These are phyloP conservation scores for Buteo buteo DNA, from an alignment of 2,113 vertebrate species.

Conservation along the genomic window DNA sequence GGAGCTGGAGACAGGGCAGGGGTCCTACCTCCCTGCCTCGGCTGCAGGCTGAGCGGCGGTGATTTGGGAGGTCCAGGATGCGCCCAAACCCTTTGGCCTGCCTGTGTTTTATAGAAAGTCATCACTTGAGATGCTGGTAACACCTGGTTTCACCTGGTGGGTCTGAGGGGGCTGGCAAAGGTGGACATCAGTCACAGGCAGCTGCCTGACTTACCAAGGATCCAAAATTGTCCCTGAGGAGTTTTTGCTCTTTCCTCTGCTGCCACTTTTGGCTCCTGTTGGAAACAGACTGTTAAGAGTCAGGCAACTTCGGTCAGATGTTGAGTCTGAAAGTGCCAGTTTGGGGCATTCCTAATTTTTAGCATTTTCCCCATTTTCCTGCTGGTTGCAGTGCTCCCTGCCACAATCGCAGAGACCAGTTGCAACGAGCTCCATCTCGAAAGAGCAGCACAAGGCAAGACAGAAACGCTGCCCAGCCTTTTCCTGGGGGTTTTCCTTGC, in stretches of 20 bases:
- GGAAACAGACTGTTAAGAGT: not conserved
- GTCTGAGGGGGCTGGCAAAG: not conserved
- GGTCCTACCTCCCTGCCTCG: not conserved
- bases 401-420: not conserved
- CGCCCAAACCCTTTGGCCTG: not conserved
- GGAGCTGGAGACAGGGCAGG: not conserved
- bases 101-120: not conserved
- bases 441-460: not conserved
- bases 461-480: not conserved
- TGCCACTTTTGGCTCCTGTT: not conserved
- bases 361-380: not conserved
- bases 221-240: not conserved
- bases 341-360: not conserved
- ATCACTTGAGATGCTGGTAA: not conserved
- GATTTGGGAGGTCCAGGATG: not conserved
- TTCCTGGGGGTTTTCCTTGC: not conserved
- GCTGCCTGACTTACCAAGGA: not conserved
- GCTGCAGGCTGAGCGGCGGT: accelerated
- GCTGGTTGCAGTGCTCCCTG: no score
- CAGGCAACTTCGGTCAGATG: accelerated
- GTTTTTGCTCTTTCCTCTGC: not conserved
- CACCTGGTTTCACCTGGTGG: not conserved
- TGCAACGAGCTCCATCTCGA: not conserved
- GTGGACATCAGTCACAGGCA: not conserved
- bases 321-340: not conserved